Base-by-base conservation (phyloP, 2,888 invertebrate genomes). In the Hoplodrina ambigua region DNA sequence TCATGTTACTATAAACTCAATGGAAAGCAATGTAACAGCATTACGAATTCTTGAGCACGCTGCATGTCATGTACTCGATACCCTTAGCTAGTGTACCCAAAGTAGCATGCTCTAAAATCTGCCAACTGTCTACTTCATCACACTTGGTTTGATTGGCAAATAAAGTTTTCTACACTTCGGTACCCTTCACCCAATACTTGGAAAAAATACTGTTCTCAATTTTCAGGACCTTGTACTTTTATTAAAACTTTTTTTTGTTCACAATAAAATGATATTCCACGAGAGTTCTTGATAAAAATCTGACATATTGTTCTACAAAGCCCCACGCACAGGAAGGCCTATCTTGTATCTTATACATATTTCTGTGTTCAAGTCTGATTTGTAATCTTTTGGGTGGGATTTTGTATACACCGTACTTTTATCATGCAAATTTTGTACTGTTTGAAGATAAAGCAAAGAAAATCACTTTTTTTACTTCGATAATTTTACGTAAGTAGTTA, bases 1-100 rank as follows among this genome's bases (percentile, higher is more conserved):
- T 55, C 41, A 54, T 13, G 20, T 25, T 19, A 10, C 30, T 58
- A n/a, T 8, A 20, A 49, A 52, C 4, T 41, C 83, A 87, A 88
- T 91, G 89, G 92, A 91, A 92, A 92, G 93, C 91, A 94, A 91
- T 91, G 89, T 89, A 74, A 83, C 79, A 78, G 75, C 80, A 74
- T 67, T 68, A 75, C 53, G 69, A 72, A 65, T 83, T 86, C 86
- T 86, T 88, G 85, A 89, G 94, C 93, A 93, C 91, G 94, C 86
- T 87, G 93, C 93, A 94, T 94, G 94, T 68, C 76, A 77, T 33
- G 57, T 64, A 75, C 56, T 63, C 52, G 60, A 63, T 58, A 72
- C 57, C 64, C 62, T 66, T 73, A 72, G 69, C 44, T 81, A 78
- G 72, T 67, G 33, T 69, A 79, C 70, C 73, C 58, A 53, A 76